These are phyloP conservation scores for Diprion similis DNA, from an alignment of 1,140 invertebrate species.

Conservation along the genomic window DNA sequence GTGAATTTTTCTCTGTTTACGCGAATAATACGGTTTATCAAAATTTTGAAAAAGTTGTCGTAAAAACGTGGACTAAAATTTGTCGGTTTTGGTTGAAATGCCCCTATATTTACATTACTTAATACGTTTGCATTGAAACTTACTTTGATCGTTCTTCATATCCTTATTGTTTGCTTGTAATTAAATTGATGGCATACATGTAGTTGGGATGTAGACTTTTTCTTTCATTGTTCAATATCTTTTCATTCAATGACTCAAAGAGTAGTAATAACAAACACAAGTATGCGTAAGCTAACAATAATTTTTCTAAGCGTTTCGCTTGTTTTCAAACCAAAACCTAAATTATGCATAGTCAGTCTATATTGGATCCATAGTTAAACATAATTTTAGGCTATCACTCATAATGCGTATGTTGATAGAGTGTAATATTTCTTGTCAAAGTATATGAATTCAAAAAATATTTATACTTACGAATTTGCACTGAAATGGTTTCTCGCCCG, in stretches of 20 bases:
- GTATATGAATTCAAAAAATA: conserved; percentile 12
- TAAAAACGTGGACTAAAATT: background rate
- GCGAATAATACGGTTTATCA: background rate
- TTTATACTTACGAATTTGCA: conserved; percentile 67
- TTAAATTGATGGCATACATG: conserved; percentile 27
- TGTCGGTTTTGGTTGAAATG: conserved; percentile 3
- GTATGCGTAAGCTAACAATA: background rate
- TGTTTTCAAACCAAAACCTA: background rate
- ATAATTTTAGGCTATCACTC: conserved; percentile 20
- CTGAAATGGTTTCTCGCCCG: conserved; percentile 79
- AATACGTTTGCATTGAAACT: conserved; percentile 25
- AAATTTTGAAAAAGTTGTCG: background rate
- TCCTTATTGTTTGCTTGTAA: conserved; percentile 44
- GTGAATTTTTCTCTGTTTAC: conserved; percentile 1
- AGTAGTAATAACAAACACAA: background rate
- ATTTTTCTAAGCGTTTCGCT: background rate
- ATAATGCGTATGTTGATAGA: conserved; percentile 14
- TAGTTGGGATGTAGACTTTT: conserved; percentile 14
- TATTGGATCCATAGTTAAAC: background rate
- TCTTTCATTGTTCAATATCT: background rate
- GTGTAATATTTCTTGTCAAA: conserved; percentile 9
- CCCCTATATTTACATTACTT: background rate
- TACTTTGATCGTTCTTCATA: conserved; percentile 30
- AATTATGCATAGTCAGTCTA: background rate
- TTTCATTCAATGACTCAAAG: background rate